Conservation (phyloP, 2,113 vertebrate genomes). For the Jacana jacana region DNA sequence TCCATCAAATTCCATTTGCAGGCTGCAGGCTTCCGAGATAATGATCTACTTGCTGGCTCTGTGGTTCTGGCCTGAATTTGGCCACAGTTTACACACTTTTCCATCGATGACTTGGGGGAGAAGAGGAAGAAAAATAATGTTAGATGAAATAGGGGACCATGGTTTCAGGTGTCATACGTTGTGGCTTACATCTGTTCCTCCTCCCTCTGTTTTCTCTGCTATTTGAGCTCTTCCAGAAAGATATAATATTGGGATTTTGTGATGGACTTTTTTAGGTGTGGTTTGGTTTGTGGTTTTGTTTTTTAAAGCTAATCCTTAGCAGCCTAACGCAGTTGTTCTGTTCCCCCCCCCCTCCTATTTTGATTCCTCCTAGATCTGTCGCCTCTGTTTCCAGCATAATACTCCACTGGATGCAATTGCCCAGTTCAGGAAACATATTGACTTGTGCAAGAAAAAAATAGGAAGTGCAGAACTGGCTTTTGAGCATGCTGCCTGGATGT, state of each 20-base stretch:
- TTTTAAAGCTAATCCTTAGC: neutral
- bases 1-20: neutral
- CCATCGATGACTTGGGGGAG: neutral
- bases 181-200: neutral
- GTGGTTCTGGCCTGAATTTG: neutral
- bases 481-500: conserved; percentile 98
- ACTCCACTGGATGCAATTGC: conserved; percentile 95
- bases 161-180: neutral
- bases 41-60: neutral
- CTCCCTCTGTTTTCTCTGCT: neutral
- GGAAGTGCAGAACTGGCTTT: conserved; percentile 94
- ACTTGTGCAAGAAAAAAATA: conserved; percentile 97
- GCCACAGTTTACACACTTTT: neutral
- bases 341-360: neutral
- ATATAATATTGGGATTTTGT: neutral
- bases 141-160: neutral
- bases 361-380: conserved; percentile 84
- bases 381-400: conserved; percentile 98
- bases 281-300: neutral
- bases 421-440: conserved; percentile 97
- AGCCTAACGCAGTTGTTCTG: neutral
- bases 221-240: neutral
- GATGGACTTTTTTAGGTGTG: neutral
- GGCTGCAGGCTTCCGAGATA: neutral
- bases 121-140: neutral